Evolutionary conservation across 2,797 vertebrate species (phyloP).

Genomic region (Pangasius krempfi): DNA sequence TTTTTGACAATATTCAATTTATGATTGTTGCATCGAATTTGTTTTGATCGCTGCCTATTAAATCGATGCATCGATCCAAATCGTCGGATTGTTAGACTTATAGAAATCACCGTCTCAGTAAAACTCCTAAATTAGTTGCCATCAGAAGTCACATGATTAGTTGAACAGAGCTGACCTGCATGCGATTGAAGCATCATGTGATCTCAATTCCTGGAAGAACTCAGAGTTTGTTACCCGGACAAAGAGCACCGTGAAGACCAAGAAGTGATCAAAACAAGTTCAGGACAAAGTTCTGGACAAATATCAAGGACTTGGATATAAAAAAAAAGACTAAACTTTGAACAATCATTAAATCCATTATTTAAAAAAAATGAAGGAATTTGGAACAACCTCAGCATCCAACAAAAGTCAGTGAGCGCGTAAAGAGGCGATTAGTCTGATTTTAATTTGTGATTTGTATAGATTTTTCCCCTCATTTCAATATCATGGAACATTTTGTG

Average conservation of each 20-base stretch:
- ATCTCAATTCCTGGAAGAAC: neutral
- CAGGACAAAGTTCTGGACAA: neutral
- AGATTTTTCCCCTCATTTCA: neutral
- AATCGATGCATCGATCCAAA: no score
- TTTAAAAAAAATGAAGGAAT: neutral
- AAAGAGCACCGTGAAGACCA: neutral
- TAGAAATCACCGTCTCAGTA: neutral
- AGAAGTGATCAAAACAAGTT: neutral
- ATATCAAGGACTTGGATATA: neutral
- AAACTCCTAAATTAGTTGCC: neutral
- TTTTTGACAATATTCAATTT: no score
- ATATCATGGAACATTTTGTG: neutral
- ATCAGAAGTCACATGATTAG: neutral
- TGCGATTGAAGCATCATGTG: neutral
- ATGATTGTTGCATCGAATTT: no score
- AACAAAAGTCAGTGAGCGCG: neutral
- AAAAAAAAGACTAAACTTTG: neutral
- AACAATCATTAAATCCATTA: neutral
- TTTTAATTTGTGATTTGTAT: neutral
- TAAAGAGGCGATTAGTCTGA: neutral
- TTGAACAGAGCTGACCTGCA: neutral
- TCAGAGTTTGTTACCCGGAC: neutral
- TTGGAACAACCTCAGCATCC: neutral
- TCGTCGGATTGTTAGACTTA: neutral
- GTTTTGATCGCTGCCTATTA: no score